A percentile compares a stretch with the other conserved stretches of the same genome.
Evolutionary conservation across 1,140 invertebrate species (phyloP).

Genomic region (Drosophila nebulosa): DNA sequence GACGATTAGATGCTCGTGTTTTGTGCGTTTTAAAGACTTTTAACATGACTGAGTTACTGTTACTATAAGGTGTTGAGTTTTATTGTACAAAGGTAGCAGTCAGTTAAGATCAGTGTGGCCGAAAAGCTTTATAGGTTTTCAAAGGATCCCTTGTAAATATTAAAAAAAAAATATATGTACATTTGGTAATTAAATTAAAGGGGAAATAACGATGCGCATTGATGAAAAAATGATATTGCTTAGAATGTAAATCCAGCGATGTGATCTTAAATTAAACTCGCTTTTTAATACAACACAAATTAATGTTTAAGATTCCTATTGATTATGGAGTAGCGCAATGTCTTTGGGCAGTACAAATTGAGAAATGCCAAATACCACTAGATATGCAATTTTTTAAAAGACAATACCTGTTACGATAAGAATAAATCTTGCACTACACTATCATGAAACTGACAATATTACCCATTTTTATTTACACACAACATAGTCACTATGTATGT

Average conservation of each 20-base stretch:
- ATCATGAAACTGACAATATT: constrained; percentile 21
- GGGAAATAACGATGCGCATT: constrained; percentile 19
- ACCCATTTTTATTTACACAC: neutral
- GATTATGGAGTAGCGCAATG: neutral
- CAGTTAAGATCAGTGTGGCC: constrained; percentile 16
- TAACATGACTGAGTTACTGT: constrained; percentile 41
- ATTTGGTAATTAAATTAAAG: neutral
- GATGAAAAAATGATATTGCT: constrained; percentile 14
- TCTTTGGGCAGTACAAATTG: constrained; percentile 43
- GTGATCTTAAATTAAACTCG: constrained; percentile 68
- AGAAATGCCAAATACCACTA: constrained; percentile 19
- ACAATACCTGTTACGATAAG: constrained; percentile 45
- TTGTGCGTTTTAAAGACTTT: constrained; percentile 20
- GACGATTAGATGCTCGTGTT: constrained; percentile 83
- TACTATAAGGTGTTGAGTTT: constrained; percentile 17
- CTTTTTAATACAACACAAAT: constrained; percentile 18
- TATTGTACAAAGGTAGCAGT: constrained; percentile 1
- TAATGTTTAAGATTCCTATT: neutral
- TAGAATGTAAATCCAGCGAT: constrained; percentile 35
- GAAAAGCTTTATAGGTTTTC: constrained; percentile 56
- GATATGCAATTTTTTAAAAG: constrained; percentile 24
- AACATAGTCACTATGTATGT: neutral
- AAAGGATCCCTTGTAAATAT: constrained; percentile 32
- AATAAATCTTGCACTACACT: neutral
- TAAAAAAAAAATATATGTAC: neutral